Percentiles rank a stretch among this genome's conserved stretches.
phyloP scores from a whole-genome alignment of 2,797 vertebrate genomes.

The Nothura maculosa region DNA sequence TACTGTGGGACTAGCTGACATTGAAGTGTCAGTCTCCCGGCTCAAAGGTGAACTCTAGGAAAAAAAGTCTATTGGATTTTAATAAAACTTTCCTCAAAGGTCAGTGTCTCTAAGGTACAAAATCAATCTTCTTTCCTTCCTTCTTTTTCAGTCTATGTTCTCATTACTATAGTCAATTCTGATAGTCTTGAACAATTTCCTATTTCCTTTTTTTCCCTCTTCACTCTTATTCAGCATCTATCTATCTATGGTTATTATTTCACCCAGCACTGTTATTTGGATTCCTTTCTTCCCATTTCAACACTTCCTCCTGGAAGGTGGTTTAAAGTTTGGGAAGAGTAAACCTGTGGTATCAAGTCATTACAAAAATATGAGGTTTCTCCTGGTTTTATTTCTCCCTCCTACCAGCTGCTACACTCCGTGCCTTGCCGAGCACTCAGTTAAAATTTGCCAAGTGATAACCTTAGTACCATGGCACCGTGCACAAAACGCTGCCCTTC shows the following conservation, averaged over 20 bases:
- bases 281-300: not conserved
- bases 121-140: constrained; percentile 37
- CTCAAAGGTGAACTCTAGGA: not conserved
- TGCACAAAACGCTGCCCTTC: not conserved
- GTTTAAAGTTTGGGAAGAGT: not conserved
- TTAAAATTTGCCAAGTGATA: not conserved
- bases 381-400: not conserved
- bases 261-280: not conserved
- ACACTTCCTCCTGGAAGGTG: not conserved
- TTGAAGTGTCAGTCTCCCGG: constrained; percentile 32
- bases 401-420: not conserved
- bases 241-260: not conserved
- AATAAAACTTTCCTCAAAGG: constrained; percentile 57
- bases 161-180: constrained; percentile 15
- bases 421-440: not conserved
- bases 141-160: constrained; percentile 14
- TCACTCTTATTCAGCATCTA: not conserved
- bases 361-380: not conserved
- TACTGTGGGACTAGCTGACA: not conserved
- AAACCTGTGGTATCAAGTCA: not conserved
- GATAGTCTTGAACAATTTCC: constrained; percentile 14
- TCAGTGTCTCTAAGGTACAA: constrained; percentile 18
- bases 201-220: not conserved
- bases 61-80: constrained; percentile 53
- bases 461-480: not conserved